These are phyloP conservation scores for Encarsia formosa DNA, from an alignment of 2,888 invertebrate species.

Conservation along the genomic window DNA sequence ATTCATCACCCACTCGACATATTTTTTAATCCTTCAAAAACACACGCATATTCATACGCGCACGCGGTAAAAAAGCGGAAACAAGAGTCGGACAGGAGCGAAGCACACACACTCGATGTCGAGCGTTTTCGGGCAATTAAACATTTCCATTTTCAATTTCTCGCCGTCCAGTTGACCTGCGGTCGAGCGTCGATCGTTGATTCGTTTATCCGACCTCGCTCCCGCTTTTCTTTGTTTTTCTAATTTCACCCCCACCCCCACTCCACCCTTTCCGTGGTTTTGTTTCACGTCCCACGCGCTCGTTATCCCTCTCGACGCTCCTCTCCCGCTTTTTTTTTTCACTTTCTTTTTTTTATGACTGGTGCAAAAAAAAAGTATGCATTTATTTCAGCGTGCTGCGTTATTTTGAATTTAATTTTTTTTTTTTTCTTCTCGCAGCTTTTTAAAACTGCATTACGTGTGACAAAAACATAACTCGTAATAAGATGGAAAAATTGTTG, in stretches of 20 bases:
- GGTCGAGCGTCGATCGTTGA: slow-evolving; percentile 46
- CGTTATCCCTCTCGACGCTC: slow-evolving; percentile 12
- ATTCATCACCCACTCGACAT: no score
- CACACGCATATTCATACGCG: neutral
- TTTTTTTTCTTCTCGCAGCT: no score
- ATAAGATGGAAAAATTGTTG: no score
- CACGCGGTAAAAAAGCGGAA: slow-evolving; percentile 1
- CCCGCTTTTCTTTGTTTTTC: slow-evolving; percentile 16
- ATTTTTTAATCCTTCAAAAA: no score
- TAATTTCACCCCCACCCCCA: slow-evolving; percentile 9
- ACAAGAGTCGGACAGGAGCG: slow-evolving; percentile 4
- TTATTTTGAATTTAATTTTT: no score
- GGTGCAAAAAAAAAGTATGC: no score
- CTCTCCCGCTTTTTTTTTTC: no score
- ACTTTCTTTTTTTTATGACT: no score
- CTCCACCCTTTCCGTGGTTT: neutral
- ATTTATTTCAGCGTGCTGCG: no score
- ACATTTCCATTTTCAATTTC: slow-evolving; percentile 50
- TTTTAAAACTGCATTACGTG: no score
- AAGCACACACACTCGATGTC: slow-evolving; percentile 33
- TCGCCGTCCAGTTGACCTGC: slow-evolving; percentile 42
- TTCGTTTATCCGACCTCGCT: slow-evolving; percentile 41
- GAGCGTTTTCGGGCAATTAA: slow-evolving; percentile 49
- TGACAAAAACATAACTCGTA: no score
- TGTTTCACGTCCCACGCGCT: neutral